A percentile compares a stretch with the other conserved stretches of the same genome.
These are phyloP conservation scores for Dromius quadrimaculatus DNA, from an alignment of 2,888 invertebrate genomes.

Conservation along the genomic window DNA sequence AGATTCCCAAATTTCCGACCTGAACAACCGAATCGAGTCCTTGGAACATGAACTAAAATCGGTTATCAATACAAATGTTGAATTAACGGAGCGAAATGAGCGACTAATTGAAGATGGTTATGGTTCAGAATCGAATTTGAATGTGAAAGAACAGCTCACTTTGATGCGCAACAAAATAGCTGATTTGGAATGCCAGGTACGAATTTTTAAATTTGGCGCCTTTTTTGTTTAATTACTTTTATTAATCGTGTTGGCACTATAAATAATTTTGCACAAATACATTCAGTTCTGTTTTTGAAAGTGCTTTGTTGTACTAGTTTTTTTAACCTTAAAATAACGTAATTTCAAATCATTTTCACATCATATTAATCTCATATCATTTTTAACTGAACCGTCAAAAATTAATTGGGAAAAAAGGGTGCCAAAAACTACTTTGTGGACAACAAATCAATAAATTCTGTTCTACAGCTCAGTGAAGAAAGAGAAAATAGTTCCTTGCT, in stretches of 20 bases:
- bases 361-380: conserved; percentile 31
- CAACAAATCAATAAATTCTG: conserved; percentile 7
- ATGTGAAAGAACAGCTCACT: conserved; percentile 42
- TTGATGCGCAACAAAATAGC: conserved; percentile 58
- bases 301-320: background rate
- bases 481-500: conserved; percentile 60
- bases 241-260: conserved; percentile 1
- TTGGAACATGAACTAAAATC: conserved; percentile 63
- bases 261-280: conserved; percentile 3
- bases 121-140: conserved; percentile 26
- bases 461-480: conserved; percentile 56
- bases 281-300: background rate
- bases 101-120: conserved; percentile 39
- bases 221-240: background rate
- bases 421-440: background rate
- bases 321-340: background rate
- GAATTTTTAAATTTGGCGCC: background rate
- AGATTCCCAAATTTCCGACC: conserved; percentile 61
- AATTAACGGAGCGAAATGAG: conserved; percentile 42
- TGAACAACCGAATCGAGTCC: conserved; percentile 64
- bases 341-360: background rate
- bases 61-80: conserved; percentile 60
- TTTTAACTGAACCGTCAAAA: conserved; percentile 1
- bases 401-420: background rate
- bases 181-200: conserved; percentile 57